phyloP scores from a whole-genome alignment of 2,113 vertebrate genomes.

The Meles meles region DNA sequence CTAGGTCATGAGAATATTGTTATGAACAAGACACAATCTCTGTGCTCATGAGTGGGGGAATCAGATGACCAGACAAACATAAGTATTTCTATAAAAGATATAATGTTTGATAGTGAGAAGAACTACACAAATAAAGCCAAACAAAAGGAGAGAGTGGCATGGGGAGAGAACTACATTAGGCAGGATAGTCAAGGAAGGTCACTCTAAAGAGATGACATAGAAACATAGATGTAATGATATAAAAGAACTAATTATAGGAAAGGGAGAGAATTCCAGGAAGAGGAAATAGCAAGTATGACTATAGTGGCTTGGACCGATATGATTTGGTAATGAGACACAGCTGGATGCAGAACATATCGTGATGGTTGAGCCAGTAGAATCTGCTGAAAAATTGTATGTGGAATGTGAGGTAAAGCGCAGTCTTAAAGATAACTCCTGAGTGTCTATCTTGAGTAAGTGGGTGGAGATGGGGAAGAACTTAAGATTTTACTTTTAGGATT shows the following conservation, averaged over 20 bases:
- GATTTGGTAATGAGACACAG: not conserved
- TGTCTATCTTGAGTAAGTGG: not conserved
- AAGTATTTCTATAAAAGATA: not conserved
- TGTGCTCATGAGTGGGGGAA: not conserved
- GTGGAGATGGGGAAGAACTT: not conserved
- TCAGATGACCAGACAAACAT: not conserved
- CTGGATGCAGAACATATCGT: not conserved
- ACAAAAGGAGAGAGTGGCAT: not conserved
- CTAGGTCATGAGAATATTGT: not conserved
- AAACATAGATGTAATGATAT: not conserved
- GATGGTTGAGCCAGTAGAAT: not conserved
- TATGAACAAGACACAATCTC: not conserved
- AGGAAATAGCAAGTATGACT: not conserved
- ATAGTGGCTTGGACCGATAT: not conserved
- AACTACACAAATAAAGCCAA: not conserved
- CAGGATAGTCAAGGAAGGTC: not conserved
- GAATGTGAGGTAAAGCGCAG: not conserved
- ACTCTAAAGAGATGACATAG: not conserved
- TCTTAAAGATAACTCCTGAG: not conserved
- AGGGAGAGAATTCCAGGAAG: not conserved
- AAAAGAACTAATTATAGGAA: not conserved
- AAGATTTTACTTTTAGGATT: not conserved
- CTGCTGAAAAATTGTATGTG: not conserved
- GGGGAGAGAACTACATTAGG: not conserved
- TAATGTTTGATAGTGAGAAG: not conserved